Percentiles rank a stretch among this genome's conserved stretches.
Conservation (phyloP, 2,113 vertebrate species). For the Platysteira castanea region DNA sequence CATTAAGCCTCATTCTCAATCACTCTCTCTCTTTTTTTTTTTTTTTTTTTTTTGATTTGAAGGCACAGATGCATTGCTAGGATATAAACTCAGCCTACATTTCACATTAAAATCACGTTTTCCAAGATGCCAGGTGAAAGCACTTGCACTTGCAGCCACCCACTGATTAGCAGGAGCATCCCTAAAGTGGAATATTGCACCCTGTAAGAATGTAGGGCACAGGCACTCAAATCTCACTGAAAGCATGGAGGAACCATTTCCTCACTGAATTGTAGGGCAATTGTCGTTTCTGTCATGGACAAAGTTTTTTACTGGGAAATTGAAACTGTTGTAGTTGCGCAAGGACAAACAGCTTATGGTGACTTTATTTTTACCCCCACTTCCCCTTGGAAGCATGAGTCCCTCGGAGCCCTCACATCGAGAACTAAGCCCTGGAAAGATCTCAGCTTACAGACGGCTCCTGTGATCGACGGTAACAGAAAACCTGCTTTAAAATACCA, state of each 20-base stretch:
- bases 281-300: background rate
- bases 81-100: rapidly evolving
- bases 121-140: background rate
- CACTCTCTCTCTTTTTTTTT: too few relatives aligned
- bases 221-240: background rate
- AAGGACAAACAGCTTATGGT: conserved; percentile 11
- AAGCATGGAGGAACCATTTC: background rate
- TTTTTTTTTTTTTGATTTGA: background rate
- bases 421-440: background rate
- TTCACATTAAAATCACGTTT: background rate
- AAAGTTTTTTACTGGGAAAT: background rate
- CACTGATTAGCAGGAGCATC: background rate
- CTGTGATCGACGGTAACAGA: conserved; percentile 32
- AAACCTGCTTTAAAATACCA: conserved; percentile 19
- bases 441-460: conserved; percentile 31
- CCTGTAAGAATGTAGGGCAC: background rate
- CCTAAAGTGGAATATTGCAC: background rate
- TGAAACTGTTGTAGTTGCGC: background rate
- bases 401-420: background rate
- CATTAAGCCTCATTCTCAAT: background rate
- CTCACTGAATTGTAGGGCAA: background rate
- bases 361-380: background rate
- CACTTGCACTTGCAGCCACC: background rate
- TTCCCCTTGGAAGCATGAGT: background rate
- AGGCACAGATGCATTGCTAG: background rate